Evolutionary conservation across 1,140 invertebrate genomes (phyloP).

Genomic region (Zaprionus ghesquierei): DNA sequence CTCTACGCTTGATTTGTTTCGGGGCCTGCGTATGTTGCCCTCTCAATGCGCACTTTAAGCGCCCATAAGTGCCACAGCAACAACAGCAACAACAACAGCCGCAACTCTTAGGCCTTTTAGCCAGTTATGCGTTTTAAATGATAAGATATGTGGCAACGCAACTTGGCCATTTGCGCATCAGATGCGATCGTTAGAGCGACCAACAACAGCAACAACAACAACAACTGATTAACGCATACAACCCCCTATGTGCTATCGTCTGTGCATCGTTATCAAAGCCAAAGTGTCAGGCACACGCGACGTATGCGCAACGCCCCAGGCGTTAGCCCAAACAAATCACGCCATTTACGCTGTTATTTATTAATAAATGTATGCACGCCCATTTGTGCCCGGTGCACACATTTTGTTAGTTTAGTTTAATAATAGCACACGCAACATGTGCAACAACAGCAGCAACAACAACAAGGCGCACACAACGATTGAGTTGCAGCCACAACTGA

Average conservation of each 20-base stretch:
- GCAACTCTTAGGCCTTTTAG: slow-evolving; percentile 30
- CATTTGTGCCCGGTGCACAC: slow-evolving; percentile 33
- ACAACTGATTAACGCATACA: not conserved
- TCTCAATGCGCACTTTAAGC: slow-evolving; percentile 46
- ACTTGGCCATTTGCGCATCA: slow-evolving; percentile 36
- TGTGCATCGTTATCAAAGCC: not conserved
- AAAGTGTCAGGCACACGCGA: slow-evolving; percentile 38
- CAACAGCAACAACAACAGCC: not conserved
- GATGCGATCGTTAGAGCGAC: not conserved
- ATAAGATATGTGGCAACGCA: slow-evolving; percentile 63
- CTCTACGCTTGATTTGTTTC: slow-evolving; percentile 30
- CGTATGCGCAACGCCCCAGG: slow-evolving; percentile 67
- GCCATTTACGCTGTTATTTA: slow-evolving; percentile 43
- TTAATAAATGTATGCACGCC: slow-evolving; percentile 57
- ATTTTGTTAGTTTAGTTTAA: slow-evolving; percentile 48
- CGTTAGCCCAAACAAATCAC: slow-evolving; percentile 60
- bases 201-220: not conserved
- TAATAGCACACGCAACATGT: slow-evolving; percentile 56
- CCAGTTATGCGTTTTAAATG: slow-evolving; percentile 70
- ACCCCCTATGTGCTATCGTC: no score
- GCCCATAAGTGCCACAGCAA: slow-evolving; percentile 46
- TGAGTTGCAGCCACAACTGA: slow-evolving; percentile 17
- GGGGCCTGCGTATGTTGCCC: slow-evolving; percentile 22
- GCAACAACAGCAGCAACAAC: slow-evolving; percentile 22
- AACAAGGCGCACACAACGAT: slow-evolving; percentile 4